These are phyloP conservation scores for Podiceps cristatus DNA, from an alignment of 2,113 vertebrate genomes.

Conservation along the genomic window DNA sequence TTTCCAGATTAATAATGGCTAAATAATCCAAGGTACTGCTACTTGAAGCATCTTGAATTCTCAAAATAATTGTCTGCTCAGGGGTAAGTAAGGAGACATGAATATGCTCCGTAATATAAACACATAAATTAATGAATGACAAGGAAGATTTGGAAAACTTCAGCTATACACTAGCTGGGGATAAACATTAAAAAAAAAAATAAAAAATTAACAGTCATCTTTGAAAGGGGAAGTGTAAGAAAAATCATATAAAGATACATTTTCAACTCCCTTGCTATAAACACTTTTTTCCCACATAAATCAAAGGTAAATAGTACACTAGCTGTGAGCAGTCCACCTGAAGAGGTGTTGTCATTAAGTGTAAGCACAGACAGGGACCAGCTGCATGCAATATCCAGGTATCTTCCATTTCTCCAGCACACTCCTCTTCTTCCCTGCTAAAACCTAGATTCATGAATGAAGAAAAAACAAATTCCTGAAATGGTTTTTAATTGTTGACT, in stretches of 20 bases:
- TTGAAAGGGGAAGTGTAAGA: not conserved
- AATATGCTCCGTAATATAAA: not conserved
- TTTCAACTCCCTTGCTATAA: not conserved
- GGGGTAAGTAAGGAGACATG: not conserved
- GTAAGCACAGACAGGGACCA: not conserved
- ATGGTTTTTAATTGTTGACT: not conserved
- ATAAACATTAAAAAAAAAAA: too few relatives aligned
- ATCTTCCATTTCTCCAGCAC: not conserved
- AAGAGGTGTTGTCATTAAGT: not conserved
- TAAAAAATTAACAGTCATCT: not conserved
- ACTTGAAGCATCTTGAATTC: not conserved
- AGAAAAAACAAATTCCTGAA: not conserved
- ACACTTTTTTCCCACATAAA: not conserved
- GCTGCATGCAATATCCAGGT: not conserved
- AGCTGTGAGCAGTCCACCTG: not conserved
- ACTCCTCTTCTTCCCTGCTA: rapidly evolving
- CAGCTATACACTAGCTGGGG: not conserved
- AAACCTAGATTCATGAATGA: not conserved
- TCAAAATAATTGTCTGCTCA: not conserved
- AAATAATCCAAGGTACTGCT: not conserved
- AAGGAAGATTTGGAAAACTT: not conserved
- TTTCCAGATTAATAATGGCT: not conserved
- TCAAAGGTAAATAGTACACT: not conserved
- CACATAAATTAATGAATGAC: not conserved
- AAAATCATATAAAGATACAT: not conserved